Conservation (phyloP, 2,113 vertebrate genomes). For the Atlantisia rogersi region DNA sequence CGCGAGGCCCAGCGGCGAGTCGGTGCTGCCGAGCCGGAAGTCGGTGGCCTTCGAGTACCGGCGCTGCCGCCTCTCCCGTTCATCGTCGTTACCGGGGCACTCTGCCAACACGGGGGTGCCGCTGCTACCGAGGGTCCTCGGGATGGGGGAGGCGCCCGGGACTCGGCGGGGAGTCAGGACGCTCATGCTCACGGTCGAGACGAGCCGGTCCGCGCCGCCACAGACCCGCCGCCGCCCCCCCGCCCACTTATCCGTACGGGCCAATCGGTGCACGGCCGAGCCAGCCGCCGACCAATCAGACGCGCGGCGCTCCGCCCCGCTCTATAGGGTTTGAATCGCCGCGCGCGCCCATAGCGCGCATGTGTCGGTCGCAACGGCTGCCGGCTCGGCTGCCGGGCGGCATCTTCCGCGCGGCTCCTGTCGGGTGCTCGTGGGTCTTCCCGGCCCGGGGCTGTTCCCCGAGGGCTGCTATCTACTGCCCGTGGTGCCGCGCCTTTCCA, state of each 20-base stretch:
- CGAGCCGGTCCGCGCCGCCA: neutral
- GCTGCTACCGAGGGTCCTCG: neutral
- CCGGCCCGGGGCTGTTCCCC: neutral
- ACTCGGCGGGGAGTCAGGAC: accelerated
- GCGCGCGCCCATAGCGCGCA: neutral
- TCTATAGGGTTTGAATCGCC: neutral
- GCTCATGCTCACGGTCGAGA: neutral
- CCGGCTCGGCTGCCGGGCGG: neutral
- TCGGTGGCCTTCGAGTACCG: constrained; percentile 85
- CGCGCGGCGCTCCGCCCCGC: neutral
- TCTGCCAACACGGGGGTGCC: constrained; percentile 80
- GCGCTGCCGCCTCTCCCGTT: constrained; percentile 86
- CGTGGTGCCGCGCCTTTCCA: neutral
- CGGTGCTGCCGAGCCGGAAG: constrained; percentile 75
- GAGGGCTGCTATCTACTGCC: neutral
- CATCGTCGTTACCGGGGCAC: constrained; percentile 90
- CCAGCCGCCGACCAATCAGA: neutral
- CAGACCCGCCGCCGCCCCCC: neutral
- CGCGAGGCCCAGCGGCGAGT: constrained; percentile 75
- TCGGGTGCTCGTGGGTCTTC: neutral
- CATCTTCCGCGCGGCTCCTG: accelerated
- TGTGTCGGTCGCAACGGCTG: neutral
- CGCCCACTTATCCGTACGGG: neutral
- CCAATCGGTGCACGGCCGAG: neutral
- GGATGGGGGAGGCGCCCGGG: neutral